These are phyloP conservation scores for Orcinus orca DNA, from an alignment of 2,113 vertebrate species.

Conservation along the genomic window DNA sequence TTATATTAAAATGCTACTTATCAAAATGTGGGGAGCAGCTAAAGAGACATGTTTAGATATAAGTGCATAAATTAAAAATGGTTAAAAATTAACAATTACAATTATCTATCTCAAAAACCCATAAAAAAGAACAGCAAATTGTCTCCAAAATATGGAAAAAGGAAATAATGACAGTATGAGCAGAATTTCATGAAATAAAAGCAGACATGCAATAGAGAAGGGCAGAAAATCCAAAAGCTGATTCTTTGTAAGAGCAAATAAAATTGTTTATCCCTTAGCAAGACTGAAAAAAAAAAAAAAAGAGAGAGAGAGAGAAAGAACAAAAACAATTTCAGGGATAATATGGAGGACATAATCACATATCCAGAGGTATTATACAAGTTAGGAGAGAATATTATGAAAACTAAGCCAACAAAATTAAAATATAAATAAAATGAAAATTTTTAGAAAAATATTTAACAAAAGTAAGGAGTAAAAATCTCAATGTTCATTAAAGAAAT, in stretches of 20 bases:
- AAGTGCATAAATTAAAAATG: not conserved
- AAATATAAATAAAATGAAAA: not conserved
- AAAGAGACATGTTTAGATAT: not conserved
- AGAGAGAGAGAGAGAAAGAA: not conserved
- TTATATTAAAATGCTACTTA: not conserved
- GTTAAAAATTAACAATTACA: not conserved
- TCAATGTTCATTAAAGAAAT: not conserved
- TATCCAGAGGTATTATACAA: not conserved
- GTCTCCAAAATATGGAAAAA: not conserved
- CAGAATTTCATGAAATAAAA: not conserved
- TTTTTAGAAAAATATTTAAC: not conserved
- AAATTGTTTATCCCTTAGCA: not conserved
- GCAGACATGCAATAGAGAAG: not conserved
- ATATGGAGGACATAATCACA: not conserved
- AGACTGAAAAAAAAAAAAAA: not conserved
- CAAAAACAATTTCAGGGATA: not conserved
- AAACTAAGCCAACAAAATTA: not conserved
- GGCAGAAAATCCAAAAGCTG: not conserved
- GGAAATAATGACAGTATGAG: not conserved
- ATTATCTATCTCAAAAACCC: not conserved
- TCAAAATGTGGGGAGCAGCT: not conserved
- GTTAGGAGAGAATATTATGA: not conserved
- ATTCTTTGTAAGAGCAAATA: not conserved
- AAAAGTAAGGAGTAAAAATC: not conserved
- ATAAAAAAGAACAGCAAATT: not conserved